Conservation (phyloP, 2,797 vertebrate genomes). For the Galago senegalensis region DNA sequence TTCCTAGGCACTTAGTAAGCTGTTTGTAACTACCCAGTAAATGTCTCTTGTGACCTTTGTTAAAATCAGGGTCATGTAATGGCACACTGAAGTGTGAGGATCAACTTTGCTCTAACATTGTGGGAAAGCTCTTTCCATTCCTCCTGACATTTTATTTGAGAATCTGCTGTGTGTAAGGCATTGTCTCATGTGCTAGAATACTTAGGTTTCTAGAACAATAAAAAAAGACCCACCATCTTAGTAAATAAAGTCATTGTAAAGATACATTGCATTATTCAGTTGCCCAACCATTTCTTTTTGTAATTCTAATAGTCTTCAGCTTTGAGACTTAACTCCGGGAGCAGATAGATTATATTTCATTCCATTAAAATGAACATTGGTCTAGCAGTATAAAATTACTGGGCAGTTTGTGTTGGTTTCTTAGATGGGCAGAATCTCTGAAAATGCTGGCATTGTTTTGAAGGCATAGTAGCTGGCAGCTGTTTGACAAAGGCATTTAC, state of each 20-base stretch:
- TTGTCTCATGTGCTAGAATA: neutral
- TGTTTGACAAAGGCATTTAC: neutral
- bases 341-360: neutral
- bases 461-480: neutral
- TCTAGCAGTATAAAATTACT: neutral
- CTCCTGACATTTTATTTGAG: neutral
- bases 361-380: conserved; percentile 21
- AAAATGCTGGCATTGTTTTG: neutral
- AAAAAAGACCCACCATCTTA: neutral
- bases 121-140: neutral
- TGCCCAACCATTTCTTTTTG: neutral
- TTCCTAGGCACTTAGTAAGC: neutral
- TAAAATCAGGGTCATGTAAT: neutral
- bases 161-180: neutral
- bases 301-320: neutral
- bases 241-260: neutral
- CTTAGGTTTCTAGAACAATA: neutral
- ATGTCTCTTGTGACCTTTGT: neutral
- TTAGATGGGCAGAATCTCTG: neutral
- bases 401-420: neutral
- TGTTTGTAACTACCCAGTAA: neutral
- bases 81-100: neutral
- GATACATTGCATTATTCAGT: neutral
- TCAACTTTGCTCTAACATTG: neutral
- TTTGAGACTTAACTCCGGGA: neutral